Conservation (phyloP, 2,113 vertebrate species). For the Mesitornis unicolor region DNA sequence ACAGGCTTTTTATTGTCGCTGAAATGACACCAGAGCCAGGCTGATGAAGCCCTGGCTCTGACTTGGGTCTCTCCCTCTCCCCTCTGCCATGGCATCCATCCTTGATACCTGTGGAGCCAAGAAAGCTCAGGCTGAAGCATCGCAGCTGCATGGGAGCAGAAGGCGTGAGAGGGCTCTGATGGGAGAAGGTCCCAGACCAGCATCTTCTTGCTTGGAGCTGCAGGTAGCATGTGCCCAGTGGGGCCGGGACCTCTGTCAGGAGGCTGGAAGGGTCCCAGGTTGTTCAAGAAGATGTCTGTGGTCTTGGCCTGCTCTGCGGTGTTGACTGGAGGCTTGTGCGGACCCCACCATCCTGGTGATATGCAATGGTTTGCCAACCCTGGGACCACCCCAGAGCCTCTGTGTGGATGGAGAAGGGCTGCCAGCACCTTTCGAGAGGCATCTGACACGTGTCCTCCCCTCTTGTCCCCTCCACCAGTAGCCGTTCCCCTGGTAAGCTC, state of each 20-base stretch:
- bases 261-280: neutral
- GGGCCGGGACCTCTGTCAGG: neutral
- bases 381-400: neutral
- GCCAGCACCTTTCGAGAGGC: neutral
- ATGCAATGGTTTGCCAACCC: neutral
- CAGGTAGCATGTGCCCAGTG: neutral
- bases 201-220: neutral
- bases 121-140: neutral
- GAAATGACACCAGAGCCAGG: neutral
- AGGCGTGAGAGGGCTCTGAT: neutral
- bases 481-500: neutral
- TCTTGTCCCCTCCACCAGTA: neutral
- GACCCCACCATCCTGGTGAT: neutral
- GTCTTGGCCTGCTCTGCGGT: neutral
- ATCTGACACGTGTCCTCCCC: fast-evolving
- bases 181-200: neutral
- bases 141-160: fast-evolving
- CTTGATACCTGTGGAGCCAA: neutral
- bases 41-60: neutral
- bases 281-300: fast-evolving
- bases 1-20: slow-evolving; percentile 33
- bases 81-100: fast-evolving
- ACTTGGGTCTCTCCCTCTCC: neutral
- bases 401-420: neutral
- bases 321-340: neutral